A percentile compares a stretch with the other conserved stretches of the same genome.
Evolutionary conservation across 2,797 vertebrate genomes (phyloP).

Genomic region (Okamejei kenojei): DNA sequence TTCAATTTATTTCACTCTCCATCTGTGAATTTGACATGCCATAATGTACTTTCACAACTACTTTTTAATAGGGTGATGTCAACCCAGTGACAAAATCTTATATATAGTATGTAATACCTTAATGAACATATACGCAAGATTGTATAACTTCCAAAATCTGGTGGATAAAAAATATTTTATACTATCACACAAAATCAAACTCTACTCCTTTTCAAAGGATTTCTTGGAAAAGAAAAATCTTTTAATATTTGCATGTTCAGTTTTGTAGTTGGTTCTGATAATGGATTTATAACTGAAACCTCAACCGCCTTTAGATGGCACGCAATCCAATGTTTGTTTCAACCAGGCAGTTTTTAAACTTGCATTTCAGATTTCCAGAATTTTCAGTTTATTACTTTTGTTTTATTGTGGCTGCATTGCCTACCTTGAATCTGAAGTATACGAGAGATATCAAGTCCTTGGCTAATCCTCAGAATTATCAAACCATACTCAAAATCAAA

Average conservation of each 20-base stretch:
- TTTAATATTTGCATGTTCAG: neutral
- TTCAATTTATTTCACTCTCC: no score
- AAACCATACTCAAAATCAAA: conserved; percentile 90
- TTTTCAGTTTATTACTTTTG: neutral
- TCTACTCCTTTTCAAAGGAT: neutral
- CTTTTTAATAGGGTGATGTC: no score
- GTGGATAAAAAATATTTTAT: neutral
- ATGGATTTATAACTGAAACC: neutral
- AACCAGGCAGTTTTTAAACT: neutral
- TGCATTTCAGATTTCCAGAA: neutral
- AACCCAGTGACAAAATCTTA: neutral
- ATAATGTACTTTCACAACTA: no score
- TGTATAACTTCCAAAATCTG: no score
- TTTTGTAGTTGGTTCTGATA: neutral
- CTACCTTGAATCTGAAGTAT: conserved; percentile 84
- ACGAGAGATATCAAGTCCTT: conserved; percentile 86
- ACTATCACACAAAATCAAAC: neutral
- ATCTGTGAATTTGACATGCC: no score
- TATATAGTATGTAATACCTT: neutral
- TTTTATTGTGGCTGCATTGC: neutral
- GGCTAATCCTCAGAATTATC: conserved; percentile 71
- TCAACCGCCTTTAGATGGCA: neutral
- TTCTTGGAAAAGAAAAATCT: neutral
- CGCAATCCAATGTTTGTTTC: neutral
- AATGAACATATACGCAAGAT: neutral